Evolutionary conservation across 1,140 invertebrate species (phyloP).

Genomic region (Drosophila jambulina): DNA sequence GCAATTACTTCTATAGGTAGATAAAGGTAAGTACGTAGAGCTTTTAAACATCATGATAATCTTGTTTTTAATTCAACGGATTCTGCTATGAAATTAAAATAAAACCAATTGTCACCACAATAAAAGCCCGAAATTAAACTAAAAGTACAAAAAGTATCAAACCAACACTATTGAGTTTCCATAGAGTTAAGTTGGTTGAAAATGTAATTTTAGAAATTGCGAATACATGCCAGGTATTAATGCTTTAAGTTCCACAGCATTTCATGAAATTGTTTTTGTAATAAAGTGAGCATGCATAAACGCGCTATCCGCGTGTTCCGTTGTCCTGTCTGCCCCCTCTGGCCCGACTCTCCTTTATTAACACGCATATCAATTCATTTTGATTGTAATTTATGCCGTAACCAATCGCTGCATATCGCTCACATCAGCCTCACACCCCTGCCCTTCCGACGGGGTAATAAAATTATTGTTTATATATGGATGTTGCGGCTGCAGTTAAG

Average conservation of each 20-base stretch:
- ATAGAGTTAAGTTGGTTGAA: too few relatives aligned
- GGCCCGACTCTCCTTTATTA: slow-evolving; percentile 63
- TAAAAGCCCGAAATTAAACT: not conserved
- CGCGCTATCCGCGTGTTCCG: not conserved
- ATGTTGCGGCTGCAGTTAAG: slow-evolving; percentile 77
- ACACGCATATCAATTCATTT: slow-evolving; percentile 83
- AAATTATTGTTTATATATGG: slow-evolving; percentile 81
- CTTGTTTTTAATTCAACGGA: not conserved
- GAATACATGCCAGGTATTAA: not conserved
- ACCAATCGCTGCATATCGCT: slow-evolving; percentile 81
- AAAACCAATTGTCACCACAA: not conserved
- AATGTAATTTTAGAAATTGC: not conserved
- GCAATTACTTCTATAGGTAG: not conserved
- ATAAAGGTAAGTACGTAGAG: not conserved
- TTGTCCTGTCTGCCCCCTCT: slow-evolving; percentile 11
- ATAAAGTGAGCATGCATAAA: not conserved
- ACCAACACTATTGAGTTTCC: not conserved
- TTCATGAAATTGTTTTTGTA: not conserved
- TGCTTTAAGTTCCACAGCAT: not conserved
- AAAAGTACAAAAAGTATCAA: not conserved
- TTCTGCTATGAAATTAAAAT: too few relatives aligned
- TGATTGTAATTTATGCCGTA: slow-evolving; percentile 82
- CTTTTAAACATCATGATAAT: not conserved
- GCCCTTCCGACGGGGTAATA: slow-evolving; percentile 47
- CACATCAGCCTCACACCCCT: slow-evolving; percentile 55